Conservation (phyloP, 2,113 vertebrate species). For the Dasyurus viverrinus region DNA sequence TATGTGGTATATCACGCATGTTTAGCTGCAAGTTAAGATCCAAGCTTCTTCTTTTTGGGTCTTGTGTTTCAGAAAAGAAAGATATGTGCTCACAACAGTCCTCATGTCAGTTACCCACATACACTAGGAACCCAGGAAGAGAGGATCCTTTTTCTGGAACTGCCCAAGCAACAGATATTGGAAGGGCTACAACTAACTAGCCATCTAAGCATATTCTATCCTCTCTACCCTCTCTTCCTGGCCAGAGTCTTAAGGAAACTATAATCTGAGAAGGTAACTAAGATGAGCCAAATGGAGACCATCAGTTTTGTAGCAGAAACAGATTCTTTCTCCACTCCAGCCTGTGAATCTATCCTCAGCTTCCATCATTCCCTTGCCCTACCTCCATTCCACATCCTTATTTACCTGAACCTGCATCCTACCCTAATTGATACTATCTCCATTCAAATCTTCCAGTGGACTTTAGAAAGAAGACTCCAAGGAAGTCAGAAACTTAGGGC, state of each 20-base stretch:
- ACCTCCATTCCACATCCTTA: slow-evolving; percentile 42
- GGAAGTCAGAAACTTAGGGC: slow-evolving; percentile 36
- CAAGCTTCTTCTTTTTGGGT: neutral
- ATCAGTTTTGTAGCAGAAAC: slow-evolving; percentile 70
- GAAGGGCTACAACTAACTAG: slow-evolving; percentile 86
- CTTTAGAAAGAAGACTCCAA: neutral
- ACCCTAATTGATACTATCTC: neutral
- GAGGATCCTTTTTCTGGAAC: slow-evolving; percentile 82
- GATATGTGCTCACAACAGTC: too few relatives aligned
- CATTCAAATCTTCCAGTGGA: slow-evolving; percentile 55
- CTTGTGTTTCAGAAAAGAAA: neutral
- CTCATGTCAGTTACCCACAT: slow-evolving; percentile 63
- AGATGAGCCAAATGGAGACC: slow-evolving; percentile 51
- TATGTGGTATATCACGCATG: neutral
- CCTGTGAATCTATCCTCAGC: slow-evolving; percentile 57
- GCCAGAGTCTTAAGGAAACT: slow-evolving; percentile 70
- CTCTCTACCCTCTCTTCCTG: slow-evolving; percentile 56
- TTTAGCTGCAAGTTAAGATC: neutral
- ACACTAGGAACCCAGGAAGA: slow-evolving; percentile 57
- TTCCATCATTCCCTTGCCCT: slow-evolving; percentile 56
- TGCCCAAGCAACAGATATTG: slow-evolving; percentile 89
- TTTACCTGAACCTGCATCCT: slow-evolving; percentile 59
- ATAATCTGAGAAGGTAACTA: slow-evolving; percentile 77
- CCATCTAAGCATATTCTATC: slow-evolving; percentile 56
- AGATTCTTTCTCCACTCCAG: slow-evolving; percentile 36